These are phyloP conservation scores for Eretmocerus hayati DNA, from an alignment of 2,888 invertebrate species.

Conservation along the genomic window DNA sequence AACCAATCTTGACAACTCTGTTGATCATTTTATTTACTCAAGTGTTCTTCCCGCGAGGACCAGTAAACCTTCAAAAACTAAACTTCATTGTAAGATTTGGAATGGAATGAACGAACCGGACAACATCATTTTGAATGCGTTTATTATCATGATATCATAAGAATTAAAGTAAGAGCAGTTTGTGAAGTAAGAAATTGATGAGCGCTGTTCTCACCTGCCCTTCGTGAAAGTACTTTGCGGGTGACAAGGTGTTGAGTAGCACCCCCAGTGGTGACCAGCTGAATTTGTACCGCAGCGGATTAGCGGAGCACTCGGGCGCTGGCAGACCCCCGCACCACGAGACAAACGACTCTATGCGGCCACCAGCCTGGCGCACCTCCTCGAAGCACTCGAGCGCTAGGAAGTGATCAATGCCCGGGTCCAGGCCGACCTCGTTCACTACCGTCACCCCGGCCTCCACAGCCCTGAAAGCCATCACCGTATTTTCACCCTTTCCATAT, in stretches of 20 bases:
- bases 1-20: no score
- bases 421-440: constrained; percentile 93
- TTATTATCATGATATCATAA: no score
- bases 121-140: no score
- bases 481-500: not conserved
- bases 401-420: constrained; percentile 98
- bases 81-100: no score
- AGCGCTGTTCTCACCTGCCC: constrained; percentile 68
- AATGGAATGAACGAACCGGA: no score
- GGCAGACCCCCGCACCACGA: constrained; percentile 97
- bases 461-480: constrained; percentile 54
- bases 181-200: no score
- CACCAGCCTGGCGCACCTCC: constrained; percentile 81
- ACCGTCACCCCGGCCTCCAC: constrained; percentile 84
- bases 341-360: constrained; percentile 87
- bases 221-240: constrained; percentile 78
- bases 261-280: constrained; percentile 97
- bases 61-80: no score
- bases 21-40: no score
- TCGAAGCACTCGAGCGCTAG: constrained; percentile 96
- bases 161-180: no score
- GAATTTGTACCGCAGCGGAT: constrained; percentile 84
- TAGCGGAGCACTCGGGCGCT: constrained; percentile 92
- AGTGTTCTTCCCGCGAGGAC: no score
- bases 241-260: constrained; percentile 79